Evolutionary conservation across 2,888 invertebrate genomes (phyloP).

Genomic region (Dorcus parallelipipedus): DNA sequence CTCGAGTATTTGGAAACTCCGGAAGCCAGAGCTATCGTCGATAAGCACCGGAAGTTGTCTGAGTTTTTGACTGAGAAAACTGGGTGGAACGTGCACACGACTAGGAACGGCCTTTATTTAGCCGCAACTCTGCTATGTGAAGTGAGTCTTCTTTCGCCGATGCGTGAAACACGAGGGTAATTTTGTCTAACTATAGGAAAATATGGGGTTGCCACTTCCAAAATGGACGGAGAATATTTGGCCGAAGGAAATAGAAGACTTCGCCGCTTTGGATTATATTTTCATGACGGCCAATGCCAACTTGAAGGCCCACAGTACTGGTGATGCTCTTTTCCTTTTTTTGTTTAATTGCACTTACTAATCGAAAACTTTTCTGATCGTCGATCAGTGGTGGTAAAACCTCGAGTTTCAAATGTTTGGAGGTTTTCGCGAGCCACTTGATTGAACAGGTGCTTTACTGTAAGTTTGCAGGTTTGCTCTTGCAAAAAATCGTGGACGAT

Average conservation of each 20-base stretch:
- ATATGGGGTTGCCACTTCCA: neutral
- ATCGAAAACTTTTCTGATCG: slow-evolving; percentile 10
- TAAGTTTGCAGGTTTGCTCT: neutral
- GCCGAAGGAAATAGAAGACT: neutral
- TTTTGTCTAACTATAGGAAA: neutral
- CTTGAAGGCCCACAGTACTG: slow-evolving; percentile 43
- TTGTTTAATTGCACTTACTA: too few species aligned
- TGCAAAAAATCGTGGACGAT: slow-evolving; percentile 4
- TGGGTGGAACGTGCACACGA: neutral
- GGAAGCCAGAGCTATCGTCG: neutral
- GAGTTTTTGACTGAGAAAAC: neutral
- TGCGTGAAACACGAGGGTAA: neutral
- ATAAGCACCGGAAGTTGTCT: neutral
- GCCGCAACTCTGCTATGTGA: neutral
- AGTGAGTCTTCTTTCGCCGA: neutral
- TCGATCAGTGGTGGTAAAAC: too few species aligned
- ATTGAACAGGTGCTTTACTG: neutral
- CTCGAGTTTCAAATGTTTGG: too few species aligned
- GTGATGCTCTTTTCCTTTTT: slow-evolving; percentile 23
- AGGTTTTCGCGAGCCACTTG: too few species aligned
- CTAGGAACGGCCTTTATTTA: neutral
- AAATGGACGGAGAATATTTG: neutral
- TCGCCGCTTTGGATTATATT: neutral
- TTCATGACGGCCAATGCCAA: too few species aligned
- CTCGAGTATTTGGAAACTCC: neutral